Percentiles rank a stretch among this genome's conserved stretches.
Conservation (phyloP, 2,797 vertebrate species). For the Tokudaia tokunoshimensis region DNA sequence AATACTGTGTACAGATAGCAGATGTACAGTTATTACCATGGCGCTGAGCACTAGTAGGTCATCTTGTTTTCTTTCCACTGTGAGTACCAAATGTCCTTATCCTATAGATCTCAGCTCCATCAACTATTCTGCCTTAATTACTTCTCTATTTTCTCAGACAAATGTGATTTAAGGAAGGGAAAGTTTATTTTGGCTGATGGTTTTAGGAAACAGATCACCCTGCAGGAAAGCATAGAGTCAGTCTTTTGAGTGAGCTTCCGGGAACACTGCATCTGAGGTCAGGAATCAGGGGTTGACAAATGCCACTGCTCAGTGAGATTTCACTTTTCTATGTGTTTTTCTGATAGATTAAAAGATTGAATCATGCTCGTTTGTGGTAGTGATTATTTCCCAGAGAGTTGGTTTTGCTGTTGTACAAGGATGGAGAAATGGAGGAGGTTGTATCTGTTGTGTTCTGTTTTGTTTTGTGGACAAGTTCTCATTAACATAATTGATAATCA, state of each 20-base stretch:
- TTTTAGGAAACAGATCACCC: not conserved
- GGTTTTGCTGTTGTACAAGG: not conserved
- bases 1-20: not conserved
- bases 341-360: not conserved
- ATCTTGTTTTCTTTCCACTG: not conserved
- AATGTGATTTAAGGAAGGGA: not conserved
- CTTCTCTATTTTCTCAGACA: not conserved
- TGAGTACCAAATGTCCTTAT: not conserved
- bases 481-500: not conserved
- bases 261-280: not conserved
- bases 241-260: not conserved
- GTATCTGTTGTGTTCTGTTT: too few species aligned
- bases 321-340: not conserved
- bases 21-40: not conserved
- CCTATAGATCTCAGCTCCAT: not conserved
- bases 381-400: not conserved
- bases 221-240: not conserved
- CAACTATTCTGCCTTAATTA: not conserved
- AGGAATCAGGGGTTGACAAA: not conserved
- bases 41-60: not conserved
- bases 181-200: not conserved
- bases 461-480: not conserved
- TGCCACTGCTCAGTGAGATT: too few species aligned
- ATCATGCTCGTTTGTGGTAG: not conserved
- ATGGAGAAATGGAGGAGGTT: too few species aligned